Evolutionary conservation across 2,797 vertebrate genomes (phyloP).

Genomic region (Ispidina picta): DNA sequence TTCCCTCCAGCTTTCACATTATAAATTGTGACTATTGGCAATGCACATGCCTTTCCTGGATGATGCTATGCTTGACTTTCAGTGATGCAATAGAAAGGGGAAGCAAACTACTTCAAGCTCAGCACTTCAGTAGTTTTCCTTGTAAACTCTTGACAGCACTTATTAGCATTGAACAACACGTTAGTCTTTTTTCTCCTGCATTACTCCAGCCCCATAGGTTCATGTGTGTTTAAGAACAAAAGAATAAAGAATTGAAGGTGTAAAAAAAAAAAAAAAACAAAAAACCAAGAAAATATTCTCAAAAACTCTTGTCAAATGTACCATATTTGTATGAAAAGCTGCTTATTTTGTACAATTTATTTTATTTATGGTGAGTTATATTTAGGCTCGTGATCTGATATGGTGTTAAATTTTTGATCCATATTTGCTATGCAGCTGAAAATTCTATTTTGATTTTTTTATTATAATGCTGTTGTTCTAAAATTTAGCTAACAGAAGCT

Average conservation of each 20-base stretch:
- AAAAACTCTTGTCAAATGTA: conserved; percentile 78
- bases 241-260: conserved; percentile 56
- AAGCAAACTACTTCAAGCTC: conserved; percentile 6
- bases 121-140: conserved; percentile 46
- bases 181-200: conserved; percentile 24
- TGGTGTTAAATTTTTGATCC: conserved; percentile 79
- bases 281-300: conserved; percentile 66
- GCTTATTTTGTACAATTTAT: conserved; percentile 82
- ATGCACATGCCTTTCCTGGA: background rate
- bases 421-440: conserved; percentile 80
- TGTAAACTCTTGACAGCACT: conserved; percentile 50
- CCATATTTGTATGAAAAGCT: conserved; percentile 83
- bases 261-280: conserved; percentile 21
- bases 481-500: conserved; percentile 72
- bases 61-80: conserved; percentile 3
- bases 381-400: conserved; percentile 78
- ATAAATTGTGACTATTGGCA: background rate
- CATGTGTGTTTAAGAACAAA: conserved; percentile 65
- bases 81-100: background rate
- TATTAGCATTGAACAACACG: conserved; percentile 8
- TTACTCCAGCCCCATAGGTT: conserved; percentile 61
- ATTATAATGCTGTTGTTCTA: conserved; percentile 69
- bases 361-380: conserved; percentile 84
- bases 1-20: background rate
- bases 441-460: conserved; percentile 77